Conservation (phyloP, 2,888 invertebrate species). For the Thecocarcelia acutangulata region DNA sequence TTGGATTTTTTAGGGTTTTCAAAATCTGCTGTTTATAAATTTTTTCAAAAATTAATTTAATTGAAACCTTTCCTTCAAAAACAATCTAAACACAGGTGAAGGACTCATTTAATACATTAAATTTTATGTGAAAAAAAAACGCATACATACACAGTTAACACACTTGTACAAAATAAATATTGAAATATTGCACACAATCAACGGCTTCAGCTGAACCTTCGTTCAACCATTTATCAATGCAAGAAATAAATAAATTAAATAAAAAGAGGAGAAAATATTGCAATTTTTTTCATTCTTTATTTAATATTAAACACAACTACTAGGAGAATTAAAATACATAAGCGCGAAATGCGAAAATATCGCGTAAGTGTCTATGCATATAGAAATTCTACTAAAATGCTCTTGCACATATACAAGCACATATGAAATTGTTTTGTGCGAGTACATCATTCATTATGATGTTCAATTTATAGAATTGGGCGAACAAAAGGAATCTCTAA, state of each 20-base stretch:
- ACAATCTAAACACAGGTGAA: slow-evolving; percentile 48
- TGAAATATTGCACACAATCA: slow-evolving; percentile 21
- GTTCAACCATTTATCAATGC: slow-evolving; percentile 20
- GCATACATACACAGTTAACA: background rate
- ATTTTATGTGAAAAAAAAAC: too few species aligned
- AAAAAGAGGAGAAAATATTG: slow-evolving; percentile 61
- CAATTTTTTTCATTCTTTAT: slow-evolving; percentile 43
- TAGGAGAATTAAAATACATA: slow-evolving; percentile 36
- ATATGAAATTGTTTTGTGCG: too few species aligned
- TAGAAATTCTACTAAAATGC: slow-evolving; percentile 3
- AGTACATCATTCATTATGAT: slow-evolving; percentile 37
- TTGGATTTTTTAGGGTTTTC: too few species aligned
- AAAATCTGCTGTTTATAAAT: background rate
- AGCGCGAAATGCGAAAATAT: slow-evolving; percentile 19
- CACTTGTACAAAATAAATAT: background rate
- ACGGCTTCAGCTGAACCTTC: background rate
- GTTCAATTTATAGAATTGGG: slow-evolving; percentile 31
- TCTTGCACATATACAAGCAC: background rate
- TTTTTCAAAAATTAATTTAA: background rate
- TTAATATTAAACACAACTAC: slow-evolving; percentile 50
- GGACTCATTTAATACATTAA: slow-evolving; percentile 24
- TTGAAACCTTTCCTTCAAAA: slow-evolving; percentile 29
- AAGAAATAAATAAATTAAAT: slow-evolving; percentile 18
- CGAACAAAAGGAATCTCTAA: slow-evolving; percentile 1
- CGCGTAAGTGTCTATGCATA: slow-evolving; percentile 19